Evolutionary conservation across 2,113 vertebrate genomes (phyloP).

Genomic region (Phocoena sinus): DNA sequence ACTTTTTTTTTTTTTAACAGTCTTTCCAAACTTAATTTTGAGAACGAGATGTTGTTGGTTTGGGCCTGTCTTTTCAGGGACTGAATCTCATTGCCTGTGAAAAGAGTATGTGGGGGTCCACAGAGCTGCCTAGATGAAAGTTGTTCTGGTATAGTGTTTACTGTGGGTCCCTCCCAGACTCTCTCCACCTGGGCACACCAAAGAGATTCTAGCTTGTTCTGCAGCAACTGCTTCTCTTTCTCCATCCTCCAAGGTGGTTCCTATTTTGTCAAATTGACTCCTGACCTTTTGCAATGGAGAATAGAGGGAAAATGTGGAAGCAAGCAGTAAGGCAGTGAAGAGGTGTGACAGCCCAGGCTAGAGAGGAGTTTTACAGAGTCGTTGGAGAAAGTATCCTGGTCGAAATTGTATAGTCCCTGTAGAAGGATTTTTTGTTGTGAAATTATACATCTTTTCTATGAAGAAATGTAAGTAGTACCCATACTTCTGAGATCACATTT

Average conservation of each 20-base stretch:
- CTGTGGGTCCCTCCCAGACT: fast-evolving
- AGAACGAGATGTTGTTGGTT: background rate
- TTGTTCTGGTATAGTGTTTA: fast-evolving
- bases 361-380: background rate
- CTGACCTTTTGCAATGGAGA: background rate
- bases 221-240: background rate
- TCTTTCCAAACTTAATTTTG: background rate
- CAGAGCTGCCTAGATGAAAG: background rate
- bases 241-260: background rate
- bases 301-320: background rate
- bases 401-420: background rate
- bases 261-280: background rate
- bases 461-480: background rate
- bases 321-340: background rate
- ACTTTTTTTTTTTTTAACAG: background rate
- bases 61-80: background rate
- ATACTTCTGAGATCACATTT: background rate
- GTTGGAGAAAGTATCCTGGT: fast-evolving
- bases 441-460: background rate
- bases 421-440: background rate
- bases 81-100: background rate
- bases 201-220: background rate
- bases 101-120: fast-evolving
- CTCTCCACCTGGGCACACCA: background rate
- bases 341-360: background rate